Percentiles rank a stretch among this genome's conserved stretches.
These are phyloP conservation scores for Parapsyche elsis DNA, from an alignment of 1,140 invertebrate species.

Conservation along the genomic window DNA sequence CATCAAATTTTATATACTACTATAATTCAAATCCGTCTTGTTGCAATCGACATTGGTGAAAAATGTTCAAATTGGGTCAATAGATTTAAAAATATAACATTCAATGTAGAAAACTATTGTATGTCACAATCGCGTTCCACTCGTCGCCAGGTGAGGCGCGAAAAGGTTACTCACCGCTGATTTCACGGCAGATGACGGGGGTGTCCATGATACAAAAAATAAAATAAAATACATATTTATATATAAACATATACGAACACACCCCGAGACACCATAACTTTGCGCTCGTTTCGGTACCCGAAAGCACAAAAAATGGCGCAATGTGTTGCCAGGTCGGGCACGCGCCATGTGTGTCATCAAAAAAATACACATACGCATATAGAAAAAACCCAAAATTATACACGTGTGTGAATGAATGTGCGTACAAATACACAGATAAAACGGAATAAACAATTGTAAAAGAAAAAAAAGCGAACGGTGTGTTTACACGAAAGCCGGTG, in stretches of 20 bases:
- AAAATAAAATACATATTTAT: no score
- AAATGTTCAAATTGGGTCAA: no score
- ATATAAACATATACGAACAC: background rate
- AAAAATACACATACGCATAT: conserved; percentile 48
- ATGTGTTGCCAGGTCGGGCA: conserved; percentile 51
- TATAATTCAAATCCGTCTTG: no score
- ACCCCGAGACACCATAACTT: conserved; percentile 31
- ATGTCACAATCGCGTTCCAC: background rate
- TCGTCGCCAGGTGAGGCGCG: background rate
- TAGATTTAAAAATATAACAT: no score
- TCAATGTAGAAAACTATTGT: background rate
- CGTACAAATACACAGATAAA: background rate
- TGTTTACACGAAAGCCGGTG: no score
- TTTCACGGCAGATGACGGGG: conserved; percentile 28
- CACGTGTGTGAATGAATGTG: background rate
- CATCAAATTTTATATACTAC: no score
- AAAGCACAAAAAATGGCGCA: conserved; percentile 54
- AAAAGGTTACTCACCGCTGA: conserved; percentile 38
- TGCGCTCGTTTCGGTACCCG: conserved; percentile 30
- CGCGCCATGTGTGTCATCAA: conserved; percentile 54
- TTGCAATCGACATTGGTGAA: no score
- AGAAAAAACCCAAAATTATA: background rate
- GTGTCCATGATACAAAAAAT: background rate
- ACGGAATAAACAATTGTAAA: background rate
- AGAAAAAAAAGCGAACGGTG: no score